Evolutionary conservation across 2,797 vertebrate genomes (phyloP).

Genomic region (Ctenopoma multispine): DNA sequence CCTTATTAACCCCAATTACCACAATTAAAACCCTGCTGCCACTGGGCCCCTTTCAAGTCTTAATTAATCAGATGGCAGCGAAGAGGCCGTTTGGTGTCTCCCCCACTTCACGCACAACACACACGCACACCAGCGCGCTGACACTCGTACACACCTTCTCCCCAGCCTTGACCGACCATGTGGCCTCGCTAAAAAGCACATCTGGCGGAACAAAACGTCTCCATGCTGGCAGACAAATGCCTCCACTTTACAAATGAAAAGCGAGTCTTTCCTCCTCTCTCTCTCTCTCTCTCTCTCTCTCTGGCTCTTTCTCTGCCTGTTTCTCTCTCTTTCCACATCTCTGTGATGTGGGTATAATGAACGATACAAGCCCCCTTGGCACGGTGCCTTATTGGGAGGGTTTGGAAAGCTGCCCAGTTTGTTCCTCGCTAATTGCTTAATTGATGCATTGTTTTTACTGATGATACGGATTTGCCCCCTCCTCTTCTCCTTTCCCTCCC

Average conservation of each 20-base stretch:
- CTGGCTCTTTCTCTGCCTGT: constrained; percentile 34
- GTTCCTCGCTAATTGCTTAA: constrained; percentile 89
- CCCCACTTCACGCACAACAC: constrained; percentile 26
- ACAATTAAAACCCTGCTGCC: constrained; percentile 88
- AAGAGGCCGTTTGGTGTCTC: constrained; percentile 74
- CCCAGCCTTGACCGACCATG: constrained; percentile 84
- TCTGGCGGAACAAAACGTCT: constrained; percentile 85
- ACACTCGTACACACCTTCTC: constrained; percentile 71
- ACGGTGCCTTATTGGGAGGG: constrained; percentile 86
- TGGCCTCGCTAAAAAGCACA: constrained; percentile 85
- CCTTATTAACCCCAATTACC: constrained; percentile 90
- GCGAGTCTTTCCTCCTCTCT: constrained; percentile 62
- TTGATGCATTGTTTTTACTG: constrained; percentile 90
- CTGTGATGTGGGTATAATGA: constrained; percentile 88
- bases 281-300: constrained; percentile 39
- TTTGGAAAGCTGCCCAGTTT: constrained; percentile 90
- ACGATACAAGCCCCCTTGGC: constrained; percentile 87
- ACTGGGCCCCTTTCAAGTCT: constrained; percentile 87
- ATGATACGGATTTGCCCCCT: constrained; percentile 81
- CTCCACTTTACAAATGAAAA: constrained; percentile 85
- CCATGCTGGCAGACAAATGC: constrained; percentile 85
- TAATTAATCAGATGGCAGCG: constrained; percentile 88
- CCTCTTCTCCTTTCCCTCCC: constrained; percentile 47
- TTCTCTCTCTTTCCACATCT: constrained; percentile 61
- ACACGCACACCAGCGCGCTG: constrained; percentile 38